phyloP scores from a whole-genome alignment of 2,797 vertebrate species.

The Echeneis naucrates region DNA sequence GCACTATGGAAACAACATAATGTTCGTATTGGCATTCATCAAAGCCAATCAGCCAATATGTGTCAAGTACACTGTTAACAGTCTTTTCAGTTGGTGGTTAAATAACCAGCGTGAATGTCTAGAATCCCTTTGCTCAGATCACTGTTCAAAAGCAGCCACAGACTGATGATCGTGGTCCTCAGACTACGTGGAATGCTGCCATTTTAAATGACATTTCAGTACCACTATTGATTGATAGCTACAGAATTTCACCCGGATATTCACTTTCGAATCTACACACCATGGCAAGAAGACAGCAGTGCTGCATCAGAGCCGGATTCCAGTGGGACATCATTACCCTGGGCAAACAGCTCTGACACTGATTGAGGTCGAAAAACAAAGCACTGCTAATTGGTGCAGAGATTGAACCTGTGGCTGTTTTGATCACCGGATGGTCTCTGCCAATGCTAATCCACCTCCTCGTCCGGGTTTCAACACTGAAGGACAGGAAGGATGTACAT shows the following conservation, averaged over 20 bases:
- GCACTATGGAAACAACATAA: neutral
- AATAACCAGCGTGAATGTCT: neutral
- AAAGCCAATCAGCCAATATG: neutral
- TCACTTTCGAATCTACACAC: neutral
- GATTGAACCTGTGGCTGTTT: constrained; percentile 65
- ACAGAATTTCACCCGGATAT: neutral
- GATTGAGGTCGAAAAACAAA: constrained; percentile 35
- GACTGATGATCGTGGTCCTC: neutral
- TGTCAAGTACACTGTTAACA: neutral
- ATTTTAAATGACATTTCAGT: neutral
- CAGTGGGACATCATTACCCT: constrained; percentile 47
- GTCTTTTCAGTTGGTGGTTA: neutral
- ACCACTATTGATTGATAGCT: neutral
- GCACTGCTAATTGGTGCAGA: constrained; percentile 59
- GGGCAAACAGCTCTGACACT: constrained; percentile 32
- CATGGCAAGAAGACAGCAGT: constrained; percentile 9
- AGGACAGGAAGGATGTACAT: constrained; percentile 76
- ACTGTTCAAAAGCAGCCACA: neutral
- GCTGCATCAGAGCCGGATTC: constrained; percentile 17
- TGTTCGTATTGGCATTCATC: neutral
- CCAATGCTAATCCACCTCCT: constrained; percentile 38
- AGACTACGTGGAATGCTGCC: neutral
- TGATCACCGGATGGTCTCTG: constrained; percentile 55
- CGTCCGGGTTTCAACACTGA: constrained; percentile 30
- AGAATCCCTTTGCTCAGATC: neutral